Evolutionary conservation across 2,113 vertebrate species (phyloP).

Genomic region (Scopus umbretta): DNA sequence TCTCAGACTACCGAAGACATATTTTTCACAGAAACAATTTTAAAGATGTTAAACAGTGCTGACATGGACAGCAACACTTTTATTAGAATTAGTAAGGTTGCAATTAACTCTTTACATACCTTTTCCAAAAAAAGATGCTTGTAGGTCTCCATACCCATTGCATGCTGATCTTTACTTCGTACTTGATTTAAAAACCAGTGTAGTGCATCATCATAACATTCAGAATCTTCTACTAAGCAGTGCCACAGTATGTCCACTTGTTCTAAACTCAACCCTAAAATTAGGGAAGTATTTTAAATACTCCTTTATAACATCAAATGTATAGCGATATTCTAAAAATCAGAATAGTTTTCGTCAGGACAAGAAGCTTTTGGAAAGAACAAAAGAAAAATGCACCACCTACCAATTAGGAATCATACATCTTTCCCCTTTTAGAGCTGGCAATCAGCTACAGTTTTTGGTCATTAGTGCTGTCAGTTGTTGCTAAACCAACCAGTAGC

Average conservation of each 20-base stretch:
- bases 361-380: not conserved
- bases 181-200: constrained; percentile 99
- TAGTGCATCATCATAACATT: constrained; percentile 96
- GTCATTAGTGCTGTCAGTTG: not conserved
- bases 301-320: not conserved
- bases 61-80: not conserved
- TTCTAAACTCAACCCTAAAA: constrained; percentile 92
- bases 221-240: constrained; percentile 94
- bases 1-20: not conserved
- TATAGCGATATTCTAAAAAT: not conserved
- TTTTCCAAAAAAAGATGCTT: constrained; percentile 99
- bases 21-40: not conserved
- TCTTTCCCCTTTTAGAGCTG: not conserved
- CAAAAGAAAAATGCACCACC: not conserved
- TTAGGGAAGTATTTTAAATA: not conserved
- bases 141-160: constrained; percentile 99
- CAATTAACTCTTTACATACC: constrained; percentile 67
- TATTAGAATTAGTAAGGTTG: not conserved
- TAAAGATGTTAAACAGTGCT: not conserved
- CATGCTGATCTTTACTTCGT: constrained; percentile 98
- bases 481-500: not conserved
- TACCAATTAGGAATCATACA: not conserved
- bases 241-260: constrained; percentile 99
- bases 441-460: not conserved
- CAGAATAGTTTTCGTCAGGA: not conserved